Evolutionary conservation across 1,140 invertebrate species (phyloP), one percentile per base, ranked within the genome.

Genomic region (Bursaphelenchus mucronatus): DNA sequence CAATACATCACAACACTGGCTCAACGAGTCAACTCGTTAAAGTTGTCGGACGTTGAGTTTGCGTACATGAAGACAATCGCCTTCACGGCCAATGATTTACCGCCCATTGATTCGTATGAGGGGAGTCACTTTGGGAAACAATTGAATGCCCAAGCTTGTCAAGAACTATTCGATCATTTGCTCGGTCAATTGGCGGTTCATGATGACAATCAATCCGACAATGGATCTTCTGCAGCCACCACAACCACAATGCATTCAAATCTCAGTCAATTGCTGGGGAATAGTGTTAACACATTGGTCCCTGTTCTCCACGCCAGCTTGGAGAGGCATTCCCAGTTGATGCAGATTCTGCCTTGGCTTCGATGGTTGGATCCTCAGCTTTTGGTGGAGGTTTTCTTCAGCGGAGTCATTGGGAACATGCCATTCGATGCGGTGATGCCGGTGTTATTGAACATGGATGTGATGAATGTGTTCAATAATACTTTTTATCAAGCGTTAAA

Each of bases 401-500:
- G 90, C 11, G 90, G 90, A 17, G 86, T 94, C 44, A 88, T 93
- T 45, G 91, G 91, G n/a, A 90, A 89, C 78, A 88, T 92, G 64
- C 90, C 90, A 83, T 91, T 95, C 63, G 90, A 92, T 80, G 90
- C 88, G 80, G 89, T 93, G 68, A 90, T 94, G 82, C 92, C 92
- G 62, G 92, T 91, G 79, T 89, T 94, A 76, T 86, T 94, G 63
- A 88, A 88, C 70, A 90, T 92, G 88, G 87, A 87, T 50, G 46
- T 76, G n/a, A 56, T 68, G 64, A 64, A 44, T 10, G 57, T 76
- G 15, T 76, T 76, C 62, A 68, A 74, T 21, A 68, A 63, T 45
- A 21, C 57, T 0, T 53, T 30, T 30, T 30, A 30, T 30, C 30
- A 30, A 30, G 30, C 30, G 30, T 5, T 30, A 5, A 30, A 30